Base-by-base conservation (phyloP, 2,113 vertebrate genomes). In the Hystrix brachyura region DNA sequence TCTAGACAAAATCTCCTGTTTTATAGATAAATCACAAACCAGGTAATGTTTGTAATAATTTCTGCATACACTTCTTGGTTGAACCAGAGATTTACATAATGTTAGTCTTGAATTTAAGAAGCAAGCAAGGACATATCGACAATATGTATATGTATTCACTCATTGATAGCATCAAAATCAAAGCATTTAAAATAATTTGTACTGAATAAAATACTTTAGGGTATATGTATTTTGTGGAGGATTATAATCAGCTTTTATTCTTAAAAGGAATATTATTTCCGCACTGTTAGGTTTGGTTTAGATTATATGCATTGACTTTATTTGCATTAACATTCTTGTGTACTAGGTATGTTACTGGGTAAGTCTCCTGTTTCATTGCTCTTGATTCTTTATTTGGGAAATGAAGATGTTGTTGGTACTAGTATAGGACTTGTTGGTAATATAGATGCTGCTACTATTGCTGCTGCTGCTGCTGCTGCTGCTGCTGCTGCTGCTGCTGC, bases 81-180 rank as follows among this genome's bases (percentile, higher is more conserved):
- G 92, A 67, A 85, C 10, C n/a, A 81, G 71, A 90, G 65, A 76
- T 12, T 13, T 55, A 60, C 32, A 32, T 74, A n/a, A 60, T 83
- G 85, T 92, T 95, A 78, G 5, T 38, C 38, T 91, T 82, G 25
- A 64, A 62, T 57, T 86, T 89, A 82, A 94, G 95, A 92, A 94
- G 43, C 25, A 57, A 55, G 12, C 9, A 82, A 57, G 27, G 18
- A 48, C 51, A 27, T 93, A n/a, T 90, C 29, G 15, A 21, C 29
- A 57, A 48, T 94, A 94, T 19, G 86, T 81, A 71, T 34, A 38
- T 38, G 38, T 38, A 38, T 38, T 53, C 76, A 88, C 18, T 59
- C 85, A 34, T 84, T 95, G 38, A 38, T 38, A 34, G 10, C 69
- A 60, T 87, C 8, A 87, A 91, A 91, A 72, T 53, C 43, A 88